These are phyloP conservation scores for Mohoua ochrocephala DNA, from an alignment of 2,113 vertebrate genomes.

Conservation along the genomic window DNA sequence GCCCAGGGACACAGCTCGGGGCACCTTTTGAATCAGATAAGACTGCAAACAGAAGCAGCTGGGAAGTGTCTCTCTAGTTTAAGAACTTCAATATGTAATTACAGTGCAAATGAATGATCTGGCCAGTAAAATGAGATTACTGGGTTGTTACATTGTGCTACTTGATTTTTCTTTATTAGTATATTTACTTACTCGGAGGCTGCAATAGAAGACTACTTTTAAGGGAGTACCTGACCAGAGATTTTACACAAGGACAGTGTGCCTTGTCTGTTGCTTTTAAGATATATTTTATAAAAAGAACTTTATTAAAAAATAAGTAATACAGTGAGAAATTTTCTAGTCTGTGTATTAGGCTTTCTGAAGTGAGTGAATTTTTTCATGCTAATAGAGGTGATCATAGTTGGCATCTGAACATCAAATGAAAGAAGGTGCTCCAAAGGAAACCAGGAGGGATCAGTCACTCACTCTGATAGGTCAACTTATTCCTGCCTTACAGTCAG, in stretches of 20 bases:
- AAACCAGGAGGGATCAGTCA: not conserved
- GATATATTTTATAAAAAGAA: not conserved
- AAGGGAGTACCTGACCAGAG: not conserved
- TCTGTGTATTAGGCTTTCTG: not conserved
- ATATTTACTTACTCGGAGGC: not conserved
- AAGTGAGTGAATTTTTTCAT: not conserved
- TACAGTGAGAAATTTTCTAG: not conserved
- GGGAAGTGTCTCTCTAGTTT: not conserved
- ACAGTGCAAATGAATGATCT: not conserved
- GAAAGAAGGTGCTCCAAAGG: not conserved
- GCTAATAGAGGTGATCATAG: not conserved
- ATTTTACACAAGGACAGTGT: not conserved
- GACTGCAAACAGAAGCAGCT: not conserved
- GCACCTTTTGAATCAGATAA: not conserved
- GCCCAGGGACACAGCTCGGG: not conserved
- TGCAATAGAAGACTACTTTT: not conserved
- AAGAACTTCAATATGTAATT: not conserved
- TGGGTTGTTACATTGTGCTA: not conserved
- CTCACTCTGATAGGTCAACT: not conserved
- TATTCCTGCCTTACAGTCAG: not conserved
- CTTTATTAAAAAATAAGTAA: not conserved
- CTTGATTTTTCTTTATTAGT: not conserved
- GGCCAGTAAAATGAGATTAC: not conserved
- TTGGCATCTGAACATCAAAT: not conserved
- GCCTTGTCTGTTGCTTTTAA: not conserved